phyloP scores from a whole-genome alignment of 2,888 invertebrate species.

The Papilio elwesi region DNA sequence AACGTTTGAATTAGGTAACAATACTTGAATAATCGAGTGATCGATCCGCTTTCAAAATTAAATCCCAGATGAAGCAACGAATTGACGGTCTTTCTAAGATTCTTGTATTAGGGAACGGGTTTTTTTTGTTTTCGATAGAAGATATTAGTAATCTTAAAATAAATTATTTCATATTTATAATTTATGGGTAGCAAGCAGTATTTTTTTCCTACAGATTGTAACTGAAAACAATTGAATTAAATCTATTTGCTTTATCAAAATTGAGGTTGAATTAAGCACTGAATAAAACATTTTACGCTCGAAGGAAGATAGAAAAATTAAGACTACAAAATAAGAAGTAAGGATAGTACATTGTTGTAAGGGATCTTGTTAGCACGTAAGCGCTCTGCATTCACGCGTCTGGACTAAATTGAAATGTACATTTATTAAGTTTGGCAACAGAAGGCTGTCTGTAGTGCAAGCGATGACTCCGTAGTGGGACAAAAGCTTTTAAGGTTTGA shows the following conservation, averaged over 20 bases:
- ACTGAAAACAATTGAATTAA: too few relatives aligned
- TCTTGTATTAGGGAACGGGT: background rate
- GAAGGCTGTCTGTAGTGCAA: constrained; percentile 37
- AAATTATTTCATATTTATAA: too few relatives aligned
- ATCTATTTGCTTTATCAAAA: too few relatives aligned
- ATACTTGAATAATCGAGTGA: too few relatives aligned
- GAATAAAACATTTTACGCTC: background rate
- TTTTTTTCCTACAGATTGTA: too few relatives aligned
- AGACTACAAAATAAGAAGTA: background rate
- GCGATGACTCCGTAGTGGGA: constrained; percentile 25
- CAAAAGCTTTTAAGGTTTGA: constrained; percentile 38
- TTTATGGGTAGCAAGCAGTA: too few relatives aligned
- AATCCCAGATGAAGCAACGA: background rate
- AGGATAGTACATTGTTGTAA: constrained; percentile 47
- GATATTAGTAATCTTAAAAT: background rate
- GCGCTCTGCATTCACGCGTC: constrained; percentile 66
- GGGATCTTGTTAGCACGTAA: constrained; percentile 74
- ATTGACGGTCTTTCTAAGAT: background rate
- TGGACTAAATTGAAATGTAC: constrained; percentile 74
- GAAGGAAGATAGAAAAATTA: too few relatives aligned
- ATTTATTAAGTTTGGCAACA: constrained; percentile 58
- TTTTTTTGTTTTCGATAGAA: background rate
- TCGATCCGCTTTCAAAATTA: too few relatives aligned
- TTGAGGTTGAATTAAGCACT: too few relatives aligned
- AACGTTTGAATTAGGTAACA: too few relatives aligned